A percentile compares a stretch with the other conserved stretches of the same genome.
Evolutionary conservation across 2,113 vertebrate genomes (phyloP).

Genomic region (Hassar affinis): DNA sequence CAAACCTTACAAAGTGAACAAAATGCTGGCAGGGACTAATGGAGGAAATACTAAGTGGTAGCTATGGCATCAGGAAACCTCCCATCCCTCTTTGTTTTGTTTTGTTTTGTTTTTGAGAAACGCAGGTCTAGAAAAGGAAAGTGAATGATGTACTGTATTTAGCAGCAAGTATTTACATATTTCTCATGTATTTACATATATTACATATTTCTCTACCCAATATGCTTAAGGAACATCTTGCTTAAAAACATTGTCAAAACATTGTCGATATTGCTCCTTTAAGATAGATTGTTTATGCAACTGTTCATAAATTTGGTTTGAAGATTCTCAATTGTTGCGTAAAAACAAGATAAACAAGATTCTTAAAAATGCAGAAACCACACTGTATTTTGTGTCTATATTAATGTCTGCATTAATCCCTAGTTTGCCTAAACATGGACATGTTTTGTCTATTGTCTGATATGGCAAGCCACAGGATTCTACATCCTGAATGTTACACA

Average conservation of each 20-base stretch:
- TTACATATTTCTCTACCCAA: too few species aligned
- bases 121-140: background rate
- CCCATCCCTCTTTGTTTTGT: background rate
- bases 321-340: background rate
- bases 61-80: conserved; percentile 22
- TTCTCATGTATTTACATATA: too few species aligned
- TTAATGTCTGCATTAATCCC: background rate
- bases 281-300: background rate
- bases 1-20: conserved; percentile 43
- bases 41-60: conserved; percentile 35
- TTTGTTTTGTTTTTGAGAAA: background rate
- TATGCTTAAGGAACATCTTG: too few species aligned
- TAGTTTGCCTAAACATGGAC: background rate
- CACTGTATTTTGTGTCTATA: background rate
- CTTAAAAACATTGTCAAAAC: background rate
- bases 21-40: conserved; percentile 24
- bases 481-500: background rate
- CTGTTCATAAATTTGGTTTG: background rate
- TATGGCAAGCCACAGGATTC: background rate
- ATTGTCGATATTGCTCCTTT: background rate
- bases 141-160: background rate
- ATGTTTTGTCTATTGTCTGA: background rate
- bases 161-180: background rate
- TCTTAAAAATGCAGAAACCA: too few species aligned
- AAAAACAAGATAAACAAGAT: too few species aligned